Evolutionary conservation across 2,888 invertebrate species (phyloP), one percentile per base, ranked within the genome.

Genomic region (Autographa pulchrina): DNA sequence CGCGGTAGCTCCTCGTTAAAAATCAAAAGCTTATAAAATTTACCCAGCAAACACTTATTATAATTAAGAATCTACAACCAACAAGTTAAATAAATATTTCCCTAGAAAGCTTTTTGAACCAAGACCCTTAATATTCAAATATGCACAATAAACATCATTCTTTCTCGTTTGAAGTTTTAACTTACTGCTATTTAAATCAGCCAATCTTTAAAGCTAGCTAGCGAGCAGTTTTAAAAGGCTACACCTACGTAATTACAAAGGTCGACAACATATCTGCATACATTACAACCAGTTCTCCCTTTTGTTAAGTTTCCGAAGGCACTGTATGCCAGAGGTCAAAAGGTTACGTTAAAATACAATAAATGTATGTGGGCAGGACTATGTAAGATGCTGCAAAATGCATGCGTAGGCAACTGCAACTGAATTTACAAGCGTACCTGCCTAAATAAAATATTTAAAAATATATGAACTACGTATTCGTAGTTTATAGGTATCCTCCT

Each of bases 221-320:
- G 59, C 65, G 65, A 43, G 25, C 59, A 52, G 48, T 63, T 76
- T 20, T 68, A 73, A 83, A 82, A 78, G 74, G 58, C 65, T 73
- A 74, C 76, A 65, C 82, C 78, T 79, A 56, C 74, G 62, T 65
- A 75, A 80, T 78, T 78, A 74, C 74, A 68, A 65, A 85, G 85
- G 84, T 77, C 78, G 66, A 71, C 78, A 72, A 69, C 78, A 81
- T 83, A 77, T 81, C 74, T 81, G 75, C 81, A 82, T 82, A 79
- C 65, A 82, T 84, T 84, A 80, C 76, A 68, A 62, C 80, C 76
- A 65, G 73, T 69, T 87, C 84, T 83, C 85, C 80, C 83, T 86
- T 86, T 88, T 86, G 82, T 88, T 84, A 86, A 75, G 72, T 73
- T 82, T 81, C 74, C 61, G 60, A 70, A 31, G 70, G 52, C 56